Base-by-base conservation (phyloP, 2,888 invertebrate genomes). In the Barypeithes pellucidus region DNA sequence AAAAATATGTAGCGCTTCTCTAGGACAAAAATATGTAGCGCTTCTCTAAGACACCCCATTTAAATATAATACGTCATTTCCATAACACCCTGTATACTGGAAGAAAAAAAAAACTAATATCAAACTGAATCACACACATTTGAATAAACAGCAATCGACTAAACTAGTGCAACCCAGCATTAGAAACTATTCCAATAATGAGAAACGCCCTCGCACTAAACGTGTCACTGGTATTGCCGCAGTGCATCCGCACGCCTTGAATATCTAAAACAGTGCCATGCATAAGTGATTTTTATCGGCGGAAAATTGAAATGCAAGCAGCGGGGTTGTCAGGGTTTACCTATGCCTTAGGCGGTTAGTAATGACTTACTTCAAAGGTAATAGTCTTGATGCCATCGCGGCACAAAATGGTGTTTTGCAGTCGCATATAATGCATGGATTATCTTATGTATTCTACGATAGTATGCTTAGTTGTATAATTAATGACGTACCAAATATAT, bases 291-390 rank as follows among this genome's bases (percentile, higher is more conserved):
- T 73, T 71, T 72, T 76, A 75, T 73, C 72, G 72, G 36, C 54
- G 39, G 73, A 70, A 78, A 79, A 79, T 79, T 79, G 78, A 78
- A 78, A 79, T 79, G 78, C 77, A 77, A 76, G 73, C 76, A 61
- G 71, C 67, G 67, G 68, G 69, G 73, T 61, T 73, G 78, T 76
- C 77, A 72, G 71, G 78, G 77, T 79, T 78, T 76, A 73, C 75
- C 78, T 36, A 63, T 63, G 16, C 47, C 33, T 63, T 63, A 20
- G 63, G 63, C 16, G 50, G 47, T 36, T 36, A 7, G 50, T 63
- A 63, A 63, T 63, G 33, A 36, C 36, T 50, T 36, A 50, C 36
- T 63, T 47, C 50, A 63, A 63, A 63, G 36, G 63, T 36, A 63
- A 63, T 20, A 33, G 24, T 45, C 45, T 43, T 29, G 61, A 50